Percentiles rank a stretch among this genome's conserved stretches.
These are phyloP conservation scores for Platyura marginata DNA, from an alignment of 1,140 invertebrate species.

Conservation along the genomic window DNA sequence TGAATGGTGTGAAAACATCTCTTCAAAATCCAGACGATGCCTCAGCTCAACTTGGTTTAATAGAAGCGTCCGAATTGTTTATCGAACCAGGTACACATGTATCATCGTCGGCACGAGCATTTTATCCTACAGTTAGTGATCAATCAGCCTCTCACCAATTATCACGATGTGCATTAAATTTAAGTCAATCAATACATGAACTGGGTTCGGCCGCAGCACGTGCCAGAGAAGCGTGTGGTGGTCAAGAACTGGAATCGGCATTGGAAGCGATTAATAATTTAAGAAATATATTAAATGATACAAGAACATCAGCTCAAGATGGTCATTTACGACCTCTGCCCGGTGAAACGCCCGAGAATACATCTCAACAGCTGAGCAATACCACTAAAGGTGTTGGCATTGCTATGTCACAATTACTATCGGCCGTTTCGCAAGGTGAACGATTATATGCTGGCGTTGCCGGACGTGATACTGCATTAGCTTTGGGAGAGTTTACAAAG, in stretches of 20 bases:
- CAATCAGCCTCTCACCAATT: conserved; percentile 52
- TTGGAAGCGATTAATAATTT: conserved; percentile 62
- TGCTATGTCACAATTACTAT: conserved; percentile 62
- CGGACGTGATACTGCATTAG: conserved; percentile 58
- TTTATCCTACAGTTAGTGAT: conserved; percentile 72
- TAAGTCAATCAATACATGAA: conserved; percentile 30
- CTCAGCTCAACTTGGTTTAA: conserved; percentile 59
- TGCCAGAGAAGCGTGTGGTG: conserved; percentile 72
- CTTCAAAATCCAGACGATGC: conserved; percentile 51
- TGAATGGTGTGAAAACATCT: conserved; percentile 63
- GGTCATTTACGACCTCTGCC: conserved; percentile 62
- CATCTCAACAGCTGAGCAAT: conserved; percentile 47
- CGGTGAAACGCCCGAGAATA: conserved; percentile 66
- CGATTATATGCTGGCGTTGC: conserved; percentile 67
- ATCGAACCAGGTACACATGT: conserved; percentile 48
- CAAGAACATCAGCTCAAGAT: conserved; percentile 49
- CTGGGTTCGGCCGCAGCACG: conserved; percentile 52
- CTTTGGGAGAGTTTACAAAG: conserved; percentile 47
- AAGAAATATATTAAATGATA: conserved; percentile 64
- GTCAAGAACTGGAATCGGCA: conserved; percentile 69
- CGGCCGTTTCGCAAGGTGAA: conserved; percentile 68
- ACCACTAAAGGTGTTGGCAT: conserved; percentile 41
- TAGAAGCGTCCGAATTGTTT: conserved; percentile 75
- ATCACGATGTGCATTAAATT: conserved; percentile 19
- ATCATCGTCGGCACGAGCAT: conserved; percentile 57